A percentile compares a stretch with the other conserved stretches of the same genome.
Evolutionary conservation across 2,888 invertebrate species (phyloP).

Genomic region (Mongoloraphidia duomilia): DNA sequence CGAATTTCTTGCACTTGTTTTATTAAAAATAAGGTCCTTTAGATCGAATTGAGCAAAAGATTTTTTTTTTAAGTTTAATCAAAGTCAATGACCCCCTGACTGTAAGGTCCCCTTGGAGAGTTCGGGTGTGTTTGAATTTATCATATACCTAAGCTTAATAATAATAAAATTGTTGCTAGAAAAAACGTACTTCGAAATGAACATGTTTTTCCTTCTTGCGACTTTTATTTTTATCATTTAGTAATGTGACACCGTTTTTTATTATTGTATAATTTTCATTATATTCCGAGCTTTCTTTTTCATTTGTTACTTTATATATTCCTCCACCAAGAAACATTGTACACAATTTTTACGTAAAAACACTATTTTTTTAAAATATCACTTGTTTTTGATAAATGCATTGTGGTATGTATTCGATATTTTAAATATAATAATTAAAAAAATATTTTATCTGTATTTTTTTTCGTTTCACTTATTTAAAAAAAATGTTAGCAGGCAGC

Average conservation of each 20-base stretch:
- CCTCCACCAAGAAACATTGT: slow-evolving; percentile 27
- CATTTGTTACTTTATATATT: slow-evolving; percentile 20
- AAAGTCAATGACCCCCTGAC: no score
- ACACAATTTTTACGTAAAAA: background rate
- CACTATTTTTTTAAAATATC: slow-evolving; percentile 2
- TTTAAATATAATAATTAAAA: slow-evolving; percentile 8
- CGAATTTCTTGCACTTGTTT: no score
- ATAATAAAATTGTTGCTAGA: background rate
- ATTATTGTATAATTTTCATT: slow-evolving; percentile 9
- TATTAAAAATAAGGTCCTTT: no score
- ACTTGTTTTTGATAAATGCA: background rate
- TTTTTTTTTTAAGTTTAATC: no score
- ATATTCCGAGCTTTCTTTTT: slow-evolving; percentile 8
- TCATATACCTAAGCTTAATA: no score
- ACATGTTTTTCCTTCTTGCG: slow-evolving; percentile 24
- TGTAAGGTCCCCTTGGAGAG: no score
- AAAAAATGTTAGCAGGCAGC: no score
- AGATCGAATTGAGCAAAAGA: no score
- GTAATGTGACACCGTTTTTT: slow-evolving; percentile 9
- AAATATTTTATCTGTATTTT: background rate
- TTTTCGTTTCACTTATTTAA: no score
- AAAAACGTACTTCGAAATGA: slow-evolving; percentile 25
- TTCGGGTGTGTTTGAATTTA: no score
- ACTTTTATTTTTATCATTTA: slow-evolving; percentile 10
- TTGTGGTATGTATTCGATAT: slow-evolving; percentile 6